Conservation (phyloP, 2,888 invertebrate species). For the Fragum whitleyi region DNA sequence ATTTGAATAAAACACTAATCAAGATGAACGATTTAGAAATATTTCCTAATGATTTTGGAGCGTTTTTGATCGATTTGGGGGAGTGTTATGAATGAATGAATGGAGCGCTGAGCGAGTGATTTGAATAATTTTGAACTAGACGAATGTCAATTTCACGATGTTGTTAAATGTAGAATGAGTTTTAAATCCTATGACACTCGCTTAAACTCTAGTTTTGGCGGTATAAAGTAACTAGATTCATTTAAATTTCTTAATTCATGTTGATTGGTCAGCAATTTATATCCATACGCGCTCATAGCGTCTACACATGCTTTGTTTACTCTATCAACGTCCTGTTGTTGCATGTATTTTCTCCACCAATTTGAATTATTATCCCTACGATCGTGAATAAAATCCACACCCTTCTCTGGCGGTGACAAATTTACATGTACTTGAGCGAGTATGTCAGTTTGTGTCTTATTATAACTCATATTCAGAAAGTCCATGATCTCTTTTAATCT, state of each 20-base stretch:
- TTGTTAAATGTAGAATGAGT: too few species aligned
- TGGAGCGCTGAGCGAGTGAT: too few species aligned
- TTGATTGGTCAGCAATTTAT: constrained; percentile 11
- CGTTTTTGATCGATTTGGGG: too few species aligned
- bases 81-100: too few species aligned
- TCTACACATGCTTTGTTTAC: constrained; percentile 36
- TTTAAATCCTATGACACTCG: not conserved
- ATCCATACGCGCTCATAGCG: constrained; percentile 32
- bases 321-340: constrained; percentile 25
- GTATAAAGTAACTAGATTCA: constrained; percentile 7
- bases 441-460: constrained; percentile 22
- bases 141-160: too few species aligned
- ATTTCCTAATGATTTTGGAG: too few species aligned
- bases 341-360: constrained; percentile 56
- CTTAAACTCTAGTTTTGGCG: not conserved
- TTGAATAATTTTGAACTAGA: too few species aligned
- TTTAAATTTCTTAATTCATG: constrained; percentile 9
- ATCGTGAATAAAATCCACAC: constrained; percentile 22
- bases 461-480: constrained; percentile 39
- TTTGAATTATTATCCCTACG: constrained; percentile 36
- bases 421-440: constrained; percentile 46
- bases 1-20: too few species aligned
- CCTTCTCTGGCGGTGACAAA: constrained; percentile 53
- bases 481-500: constrained; percentile 35
- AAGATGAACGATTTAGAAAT: too few species aligned